phyloP scores from a whole-genome alignment of 2,113 vertebrate genomes.

The Labrus mixtus region DNA sequence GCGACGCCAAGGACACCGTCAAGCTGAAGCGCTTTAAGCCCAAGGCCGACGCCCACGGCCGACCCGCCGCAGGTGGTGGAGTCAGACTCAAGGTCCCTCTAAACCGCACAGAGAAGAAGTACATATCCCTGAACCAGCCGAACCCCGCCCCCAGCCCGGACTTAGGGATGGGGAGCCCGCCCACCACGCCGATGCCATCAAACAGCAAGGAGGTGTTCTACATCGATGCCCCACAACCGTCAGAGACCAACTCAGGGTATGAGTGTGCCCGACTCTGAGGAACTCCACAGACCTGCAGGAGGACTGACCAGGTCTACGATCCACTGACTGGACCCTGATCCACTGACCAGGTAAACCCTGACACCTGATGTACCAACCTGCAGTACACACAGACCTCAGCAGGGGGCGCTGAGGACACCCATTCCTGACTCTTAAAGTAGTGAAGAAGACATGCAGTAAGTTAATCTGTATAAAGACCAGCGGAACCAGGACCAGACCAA shows the following conservation, averaged over 20 bases:
- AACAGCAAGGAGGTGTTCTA: slow-evolving; percentile 74
- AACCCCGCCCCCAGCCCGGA: slow-evolving; percentile 66
- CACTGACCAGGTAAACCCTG: not conserved
- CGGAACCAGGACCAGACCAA: too few relatives aligned
- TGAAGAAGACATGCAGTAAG: too few relatives aligned
- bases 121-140: slow-evolving; percentile 9
- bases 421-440: too few relatives aligned
- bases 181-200: slow-evolving; percentile 66
- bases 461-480: too few relatives aligned
- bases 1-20: slow-evolving; percentile 77
- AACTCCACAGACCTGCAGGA: not conserved
- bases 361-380: too few relatives aligned
- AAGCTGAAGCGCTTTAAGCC: slow-evolving; percentile 84
- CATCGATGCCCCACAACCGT: slow-evolving; percentile 63
- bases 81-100: slow-evolving; percentile 26
- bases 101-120: slow-evolving; percentile 49
- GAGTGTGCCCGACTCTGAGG: slow-evolving; percentile 85
- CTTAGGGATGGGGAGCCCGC: slow-evolving; percentile 69
- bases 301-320: not conserved
- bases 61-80: not conserved
- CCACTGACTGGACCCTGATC: not conserved
- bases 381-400: too few relatives aligned
- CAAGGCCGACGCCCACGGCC: slow-evolving; percentile 66
- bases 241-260: slow-evolving; percentile 74
- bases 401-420: not conserved